These are phyloP conservation scores for Agriopis leucophaearia DNA, from an alignment of 2,888 invertebrate genomes.

Conservation along the genomic window DNA sequence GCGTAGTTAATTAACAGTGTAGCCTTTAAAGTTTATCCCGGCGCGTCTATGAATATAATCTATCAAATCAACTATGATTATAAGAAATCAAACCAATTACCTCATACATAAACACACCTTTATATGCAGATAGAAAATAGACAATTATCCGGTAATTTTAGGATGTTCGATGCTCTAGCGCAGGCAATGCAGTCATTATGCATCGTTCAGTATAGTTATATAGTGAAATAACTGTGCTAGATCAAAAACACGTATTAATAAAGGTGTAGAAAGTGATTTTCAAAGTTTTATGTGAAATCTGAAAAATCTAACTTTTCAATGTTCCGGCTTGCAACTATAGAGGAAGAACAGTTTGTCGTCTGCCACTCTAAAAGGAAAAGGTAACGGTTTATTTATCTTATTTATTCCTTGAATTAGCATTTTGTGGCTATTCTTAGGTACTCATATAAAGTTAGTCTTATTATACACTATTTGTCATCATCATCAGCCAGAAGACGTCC, in stretches of 20 bases:
- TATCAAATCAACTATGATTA: constrained; percentile 12
- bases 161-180: constrained; percentile 15
- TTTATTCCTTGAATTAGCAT: neutral
- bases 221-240: constrained; percentile 18
- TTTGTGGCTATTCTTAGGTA: neutral
- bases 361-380: constrained; percentile 20
- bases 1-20: no score
- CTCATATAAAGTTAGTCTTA: no score
- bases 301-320: constrained; percentile 4
- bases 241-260: constrained; percentile 1
- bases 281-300: constrained; percentile 1
- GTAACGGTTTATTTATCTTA: neutral
- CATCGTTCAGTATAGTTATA: constrained; percentile 23
- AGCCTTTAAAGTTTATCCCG: no score
- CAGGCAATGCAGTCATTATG: constrained; percentile 15
- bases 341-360: constrained; percentile 20
- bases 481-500: no score
- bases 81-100: constrained; percentile 19
- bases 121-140: constrained; percentile 15
- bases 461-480: no score
- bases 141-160: constrained; percentile 21
- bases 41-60: no score
- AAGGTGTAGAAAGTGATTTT: neutral
- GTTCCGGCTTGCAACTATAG: constrained; percentile 29
- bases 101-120: constrained; percentile 13